Conservation (phyloP, 2,888 invertebrate species). For the Phyto melanocephala region DNA sequence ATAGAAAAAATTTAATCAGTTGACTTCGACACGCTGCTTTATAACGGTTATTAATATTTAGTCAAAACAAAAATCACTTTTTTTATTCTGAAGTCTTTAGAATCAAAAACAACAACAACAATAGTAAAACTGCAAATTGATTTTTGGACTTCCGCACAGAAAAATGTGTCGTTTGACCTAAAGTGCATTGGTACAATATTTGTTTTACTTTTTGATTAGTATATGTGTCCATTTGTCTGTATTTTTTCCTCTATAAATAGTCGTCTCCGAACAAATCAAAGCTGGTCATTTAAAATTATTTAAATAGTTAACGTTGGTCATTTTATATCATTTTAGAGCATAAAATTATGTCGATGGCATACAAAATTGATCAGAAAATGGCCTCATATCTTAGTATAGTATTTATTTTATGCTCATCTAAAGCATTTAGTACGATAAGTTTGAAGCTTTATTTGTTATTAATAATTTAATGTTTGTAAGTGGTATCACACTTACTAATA, state of each 20-base stretch:
- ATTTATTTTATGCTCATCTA: background rate
- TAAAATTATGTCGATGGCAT: background rate
- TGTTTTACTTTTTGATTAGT: no score
- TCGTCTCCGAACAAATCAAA: background rate
- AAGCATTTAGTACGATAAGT: background rate
- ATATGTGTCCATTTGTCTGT: background rate
- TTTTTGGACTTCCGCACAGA: no score
- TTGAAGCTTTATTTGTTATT: background rate
- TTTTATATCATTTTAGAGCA: background rate
- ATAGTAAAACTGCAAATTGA: no score
- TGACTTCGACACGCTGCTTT: no score
- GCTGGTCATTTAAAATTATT: constrained; percentile 7
- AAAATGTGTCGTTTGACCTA: no score
- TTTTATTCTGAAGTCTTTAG: no score
- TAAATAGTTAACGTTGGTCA: constrained; percentile 3
- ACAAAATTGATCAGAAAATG: background rate
- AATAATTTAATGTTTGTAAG: no score
- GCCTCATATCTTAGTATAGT: background rate
- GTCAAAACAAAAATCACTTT: no score
- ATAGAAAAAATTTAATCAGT: no score
- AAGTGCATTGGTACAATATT: no score
- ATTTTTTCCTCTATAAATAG: background rate
- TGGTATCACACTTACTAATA: background rate
- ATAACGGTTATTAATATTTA: no score
- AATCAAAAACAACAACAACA: no score